Percentiles rank a stretch among this genome's conserved stretches.
Evolutionary conservation across 2,797 vertebrate genomes (phyloP).

Genomic region (Molothrus aeneus): DNA sequence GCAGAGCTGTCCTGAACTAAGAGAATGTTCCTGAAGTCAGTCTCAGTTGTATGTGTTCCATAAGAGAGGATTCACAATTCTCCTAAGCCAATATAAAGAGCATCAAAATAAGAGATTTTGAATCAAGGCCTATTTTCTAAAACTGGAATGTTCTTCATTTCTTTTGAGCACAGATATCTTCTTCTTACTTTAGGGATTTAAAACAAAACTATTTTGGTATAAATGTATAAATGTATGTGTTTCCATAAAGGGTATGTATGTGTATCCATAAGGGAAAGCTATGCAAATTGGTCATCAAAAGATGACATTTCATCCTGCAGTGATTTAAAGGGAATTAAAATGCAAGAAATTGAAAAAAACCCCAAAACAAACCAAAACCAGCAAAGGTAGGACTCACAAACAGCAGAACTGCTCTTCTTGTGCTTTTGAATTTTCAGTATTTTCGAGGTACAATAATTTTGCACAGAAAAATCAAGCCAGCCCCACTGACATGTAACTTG

Average conservation of each 20-base stretch:
- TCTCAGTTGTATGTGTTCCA: not conserved
- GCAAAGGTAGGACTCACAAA: not conserved
- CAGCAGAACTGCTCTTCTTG: not conserved
- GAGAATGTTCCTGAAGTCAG: not conserved
- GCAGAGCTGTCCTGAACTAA: not conserved
- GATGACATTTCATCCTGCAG: not conserved
- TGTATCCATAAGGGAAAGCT: not conserved
- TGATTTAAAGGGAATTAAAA: not conserved
- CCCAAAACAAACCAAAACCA: not conserved
- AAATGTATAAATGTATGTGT: not conserved
- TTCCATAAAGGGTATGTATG: too few relatives aligned
- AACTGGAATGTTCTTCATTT: not conserved
- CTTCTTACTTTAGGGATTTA: not conserved
- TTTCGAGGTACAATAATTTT: not conserved
- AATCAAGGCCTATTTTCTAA: not conserved
- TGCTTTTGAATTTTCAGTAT: not conserved
- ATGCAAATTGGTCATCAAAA: not conserved
- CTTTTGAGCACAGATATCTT: not conserved
- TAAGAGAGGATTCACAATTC: not conserved
- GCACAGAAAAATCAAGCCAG: not conserved
- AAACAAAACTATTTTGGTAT: not conserved
- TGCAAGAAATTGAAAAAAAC: not conserved
- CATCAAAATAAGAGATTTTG: not conserved
- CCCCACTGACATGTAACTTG: not conserved
- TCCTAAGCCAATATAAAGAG: not conserved